These are phyloP conservation scores for Chaetura pelagica DNA, from an alignment of 2,113 vertebrate genomes.

Conservation along the genomic window DNA sequence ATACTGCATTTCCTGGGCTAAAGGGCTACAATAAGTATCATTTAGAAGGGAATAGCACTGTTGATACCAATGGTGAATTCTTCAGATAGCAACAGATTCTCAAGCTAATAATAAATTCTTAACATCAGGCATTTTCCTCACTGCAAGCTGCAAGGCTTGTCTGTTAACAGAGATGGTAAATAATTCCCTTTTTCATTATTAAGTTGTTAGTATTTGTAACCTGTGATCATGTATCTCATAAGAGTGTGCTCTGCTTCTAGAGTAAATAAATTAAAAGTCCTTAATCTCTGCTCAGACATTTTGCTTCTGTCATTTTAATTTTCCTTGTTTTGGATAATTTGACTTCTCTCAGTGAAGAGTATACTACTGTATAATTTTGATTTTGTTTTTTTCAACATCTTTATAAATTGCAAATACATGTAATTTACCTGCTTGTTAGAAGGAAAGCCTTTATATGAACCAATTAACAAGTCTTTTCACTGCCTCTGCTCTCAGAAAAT, in stretches of 20 bases:
- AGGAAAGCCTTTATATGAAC: background rate
- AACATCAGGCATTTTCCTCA: background rate
- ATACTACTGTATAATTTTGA: background rate
- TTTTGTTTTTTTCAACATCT: background rate
- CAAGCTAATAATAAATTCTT: background rate
- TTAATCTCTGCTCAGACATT: background rate
- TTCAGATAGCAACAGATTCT: background rate
- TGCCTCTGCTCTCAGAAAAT: background rate
- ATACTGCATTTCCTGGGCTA: background rate
- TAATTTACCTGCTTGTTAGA: background rate
- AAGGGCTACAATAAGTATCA: background rate
- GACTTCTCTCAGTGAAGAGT: background rate
- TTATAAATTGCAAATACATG: background rate
- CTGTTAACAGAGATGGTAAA: background rate
- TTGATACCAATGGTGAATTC: background rate
- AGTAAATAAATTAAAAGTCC: background rate
- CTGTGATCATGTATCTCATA: background rate
- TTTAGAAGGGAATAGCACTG: background rate
- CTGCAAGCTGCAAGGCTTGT: background rate
- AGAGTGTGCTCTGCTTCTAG: background rate
- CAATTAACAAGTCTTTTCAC: background rate
- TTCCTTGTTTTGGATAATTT: background rate
- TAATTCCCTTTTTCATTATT: constrained; percentile 20
- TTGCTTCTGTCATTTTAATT: background rate
- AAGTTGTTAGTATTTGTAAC: constrained; percentile 12